A percentile compares a stretch with the other conserved stretches of the same genome.
These are phyloP conservation scores for Sebastes minor DNA, from an alignment of 2,797 vertebrate species.

Conservation along the genomic window DNA sequence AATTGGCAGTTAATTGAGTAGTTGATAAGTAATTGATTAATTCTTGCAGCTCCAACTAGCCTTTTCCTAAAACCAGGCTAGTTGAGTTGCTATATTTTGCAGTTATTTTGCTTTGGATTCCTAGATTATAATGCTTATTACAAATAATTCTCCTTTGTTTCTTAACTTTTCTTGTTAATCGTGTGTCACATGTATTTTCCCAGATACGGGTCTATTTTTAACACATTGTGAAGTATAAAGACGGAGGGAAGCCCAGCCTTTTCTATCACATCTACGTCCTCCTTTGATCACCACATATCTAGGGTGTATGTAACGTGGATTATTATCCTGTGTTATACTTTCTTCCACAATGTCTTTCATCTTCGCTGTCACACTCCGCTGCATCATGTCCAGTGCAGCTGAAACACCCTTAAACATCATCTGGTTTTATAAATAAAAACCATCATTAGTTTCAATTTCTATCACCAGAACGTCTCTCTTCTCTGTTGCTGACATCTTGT, in stretches of 20 bases:
- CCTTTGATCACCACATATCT: slow-evolving; percentile 57
- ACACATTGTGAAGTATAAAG: neutral
- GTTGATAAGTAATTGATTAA: neutral
- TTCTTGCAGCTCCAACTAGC: neutral
- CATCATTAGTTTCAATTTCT: slow-evolving; percentile 12
- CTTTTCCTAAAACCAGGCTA: neutral
- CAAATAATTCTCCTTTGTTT: neutral
- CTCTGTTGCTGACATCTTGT: neutral
- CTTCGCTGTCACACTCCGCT: slow-evolving; percentile 41
- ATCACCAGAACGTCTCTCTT: neutral
- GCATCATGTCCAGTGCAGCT: slow-evolving; percentile 9
- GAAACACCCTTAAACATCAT: slow-evolving; percentile 19
- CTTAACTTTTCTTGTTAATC: neutral
- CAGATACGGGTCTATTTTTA: neutral
- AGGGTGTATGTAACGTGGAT: slow-evolving; percentile 42
- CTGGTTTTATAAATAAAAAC: slow-evolving; percentile 7
- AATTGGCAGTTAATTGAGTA: neutral
- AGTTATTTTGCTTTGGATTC: neutral
- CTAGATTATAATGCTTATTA: neutral
- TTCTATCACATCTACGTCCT: neutral
- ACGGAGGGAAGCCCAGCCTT: neutral
- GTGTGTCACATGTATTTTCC: neutral
- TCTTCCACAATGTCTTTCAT: slow-evolving; percentile 45
- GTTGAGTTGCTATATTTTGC: neutral
- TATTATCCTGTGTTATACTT: slow-evolving; percentile 22